Evolutionary conservation across 1,140 invertebrate genomes (phyloP).

Genomic region (Sitodiplosis mosellana): DNA sequence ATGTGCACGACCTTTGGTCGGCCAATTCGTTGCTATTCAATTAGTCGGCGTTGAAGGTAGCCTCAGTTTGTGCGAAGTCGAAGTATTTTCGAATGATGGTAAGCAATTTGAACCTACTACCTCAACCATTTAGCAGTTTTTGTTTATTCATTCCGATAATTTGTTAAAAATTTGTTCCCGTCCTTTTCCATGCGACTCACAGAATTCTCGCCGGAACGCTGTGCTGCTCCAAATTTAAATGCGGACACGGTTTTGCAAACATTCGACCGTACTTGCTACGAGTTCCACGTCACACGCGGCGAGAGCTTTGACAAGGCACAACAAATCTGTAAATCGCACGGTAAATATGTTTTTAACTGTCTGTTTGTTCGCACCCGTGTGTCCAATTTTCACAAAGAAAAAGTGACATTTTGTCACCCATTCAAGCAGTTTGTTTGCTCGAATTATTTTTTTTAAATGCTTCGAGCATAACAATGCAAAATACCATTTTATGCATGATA

Average conservation of each 20-base stretch:
- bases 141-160: not conserved
- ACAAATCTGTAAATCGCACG: constrained; percentile 48
- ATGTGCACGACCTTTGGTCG: constrained; percentile 64
- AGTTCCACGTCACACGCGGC: constrained; percentile 63
- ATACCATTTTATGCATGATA: not conserved
- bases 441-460: not conserved
- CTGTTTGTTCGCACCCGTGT: too few relatives aligned
- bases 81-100: constrained; percentile 81
- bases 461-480: not conserved
- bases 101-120: constrained; percentile 9
- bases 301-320: constrained; percentile 63
- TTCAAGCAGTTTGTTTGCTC: too few relatives aligned
- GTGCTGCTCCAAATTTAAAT: constrained; percentile 43
- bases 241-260: constrained; percentile 56
- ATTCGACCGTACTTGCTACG: constrained; percentile 74
- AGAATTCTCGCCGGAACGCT: constrained; percentile 69
- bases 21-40: constrained; percentile 75
- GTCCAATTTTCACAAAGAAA: not conserved
- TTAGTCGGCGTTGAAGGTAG: constrained; percentile 79
- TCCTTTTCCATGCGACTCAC: constrained; percentile 17
- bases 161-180: too few relatives aligned
- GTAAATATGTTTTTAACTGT: constrained; percentile 7
- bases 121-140: not conserved
- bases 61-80: constrained; percentile 75
- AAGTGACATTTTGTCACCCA: not conserved